Evolutionary conservation across 2,797 vertebrate genomes (phyloP).

Genomic region (Pelochelys cantorii): DNA sequence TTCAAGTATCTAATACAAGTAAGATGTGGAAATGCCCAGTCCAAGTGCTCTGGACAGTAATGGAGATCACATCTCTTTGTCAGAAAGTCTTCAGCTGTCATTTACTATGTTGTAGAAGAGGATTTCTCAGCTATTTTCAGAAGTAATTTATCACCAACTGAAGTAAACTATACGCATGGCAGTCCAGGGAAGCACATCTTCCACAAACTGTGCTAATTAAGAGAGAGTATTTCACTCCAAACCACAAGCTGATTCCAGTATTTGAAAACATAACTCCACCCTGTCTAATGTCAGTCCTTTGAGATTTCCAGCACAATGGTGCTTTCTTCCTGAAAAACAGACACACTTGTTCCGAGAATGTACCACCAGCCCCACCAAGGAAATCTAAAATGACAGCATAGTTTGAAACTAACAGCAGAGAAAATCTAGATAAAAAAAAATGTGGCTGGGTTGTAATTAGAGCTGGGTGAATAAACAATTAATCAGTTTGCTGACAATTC

Average conservation of each 20-base stretch:
- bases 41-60: not conserved
- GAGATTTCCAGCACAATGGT: not conserved
- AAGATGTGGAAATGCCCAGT: not conserved
- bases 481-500: too few relatives aligned
- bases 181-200: constrained; percentile 30
- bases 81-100: not conserved
- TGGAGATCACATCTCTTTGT: not conserved
- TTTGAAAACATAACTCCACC: not conserved
- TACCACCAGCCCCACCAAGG: not conserved
- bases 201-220: not conserved
- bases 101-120: constrained; percentile 15
- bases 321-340: not conserved
- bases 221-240: not conserved
- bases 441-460: too few relatives aligned
- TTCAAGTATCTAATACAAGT: not conserved
- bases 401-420: too few relatives aligned
- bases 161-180: constrained; percentile 24
- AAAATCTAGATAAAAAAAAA: too few relatives aligned
- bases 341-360: not conserved
- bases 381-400: too few relatives aligned
- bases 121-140: constrained; percentile 43
- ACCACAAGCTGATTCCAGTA: not conserved
- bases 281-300: fast-evolving
- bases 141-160: constrained; percentile 50
- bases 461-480: too few relatives aligned